Percentiles rank a stretch among this genome's conserved stretches.
Conservation (phyloP, 92 coral and sea anemone genomes). For the Chrysogorgia sp. region DNA sequence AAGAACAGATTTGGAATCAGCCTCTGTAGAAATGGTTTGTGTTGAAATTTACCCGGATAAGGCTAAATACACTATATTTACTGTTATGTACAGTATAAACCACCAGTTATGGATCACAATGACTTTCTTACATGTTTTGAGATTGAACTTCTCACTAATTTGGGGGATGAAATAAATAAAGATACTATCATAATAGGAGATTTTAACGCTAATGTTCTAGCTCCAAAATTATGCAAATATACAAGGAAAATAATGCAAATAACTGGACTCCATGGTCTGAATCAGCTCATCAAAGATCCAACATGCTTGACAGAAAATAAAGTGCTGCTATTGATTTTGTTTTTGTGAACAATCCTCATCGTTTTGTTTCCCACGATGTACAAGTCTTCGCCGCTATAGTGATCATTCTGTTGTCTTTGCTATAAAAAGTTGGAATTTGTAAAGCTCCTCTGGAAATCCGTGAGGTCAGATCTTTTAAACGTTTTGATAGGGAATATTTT, state of each 20-base stretch:
- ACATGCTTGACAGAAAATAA: conserved; percentile 60
- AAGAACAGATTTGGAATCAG: conserved; percentile 58
- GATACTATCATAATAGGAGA: conserved; percentile 57
- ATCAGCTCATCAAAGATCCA: conserved; percentile 57
- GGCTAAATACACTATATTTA: conserved; percentile 45
- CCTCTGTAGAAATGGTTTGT: conserved; percentile 59
- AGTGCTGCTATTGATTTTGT: conserved; percentile 59
- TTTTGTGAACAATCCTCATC: conserved; percentile 61
- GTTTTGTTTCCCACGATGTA: conserved; percentile 58
- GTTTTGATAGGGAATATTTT: conserved; percentile 51
- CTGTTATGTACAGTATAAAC: conserved; percentile 51
- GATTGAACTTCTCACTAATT: conserved; percentile 50
- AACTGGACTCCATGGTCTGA: conserved; percentile 60
- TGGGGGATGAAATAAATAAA: conserved; percentile 41
- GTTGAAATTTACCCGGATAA: conserved; percentile 59
- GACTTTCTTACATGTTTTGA: conserved; percentile 43
- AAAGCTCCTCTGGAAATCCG: conserved; percentile 43
- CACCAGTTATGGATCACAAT: conserved; percentile 53
- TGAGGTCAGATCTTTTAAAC: conserved; percentile 55
- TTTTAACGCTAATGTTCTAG: conserved; percentile 58
- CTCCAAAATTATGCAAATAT: conserved; percentile 58
- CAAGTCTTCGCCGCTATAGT: conserved; percentile 55
- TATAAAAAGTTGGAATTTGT: conserved; percentile 58
- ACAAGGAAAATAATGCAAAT: conserved; percentile 40
- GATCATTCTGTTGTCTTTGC: conserved; percentile 64